Percentiles rank a stretch among this genome's conserved stretches.
Evolutionary conservation across 2,113 vertebrate species (phyloP).

Genomic region (Illadopsis cleaveri): DNA sequence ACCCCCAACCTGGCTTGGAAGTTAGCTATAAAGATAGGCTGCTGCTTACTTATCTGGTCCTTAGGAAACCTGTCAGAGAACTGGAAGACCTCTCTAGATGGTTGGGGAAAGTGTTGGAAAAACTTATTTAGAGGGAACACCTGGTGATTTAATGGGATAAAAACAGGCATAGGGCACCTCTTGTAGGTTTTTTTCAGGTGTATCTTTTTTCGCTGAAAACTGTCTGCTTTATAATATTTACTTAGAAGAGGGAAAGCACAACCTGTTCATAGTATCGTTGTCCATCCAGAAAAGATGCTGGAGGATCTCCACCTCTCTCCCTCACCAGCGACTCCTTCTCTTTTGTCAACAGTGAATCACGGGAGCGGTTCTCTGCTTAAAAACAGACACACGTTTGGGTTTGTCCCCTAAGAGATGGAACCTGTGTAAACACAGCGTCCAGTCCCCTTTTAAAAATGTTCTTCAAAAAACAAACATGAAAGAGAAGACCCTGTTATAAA

Average conservation of each 20-base stretch:
- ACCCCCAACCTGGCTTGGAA: background rate
- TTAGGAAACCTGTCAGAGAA: background rate
- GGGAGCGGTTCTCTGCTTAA: conserved; percentile 13
- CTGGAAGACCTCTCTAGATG: background rate
- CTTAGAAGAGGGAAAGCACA: background rate
- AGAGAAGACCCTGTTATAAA: background rate
- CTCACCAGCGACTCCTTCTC: conserved; percentile 28
- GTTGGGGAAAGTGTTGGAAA: background rate
- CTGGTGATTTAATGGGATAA: background rate
- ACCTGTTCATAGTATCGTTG: conserved; percentile 82
- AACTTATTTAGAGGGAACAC: background rate
- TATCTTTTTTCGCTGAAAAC: background rate
- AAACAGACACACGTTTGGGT: background rate
- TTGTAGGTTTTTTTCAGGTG: background rate
- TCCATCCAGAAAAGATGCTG: conserved; percentile 76
- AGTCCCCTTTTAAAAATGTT: background rate
- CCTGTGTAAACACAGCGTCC: background rate
- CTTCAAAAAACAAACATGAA: background rate
- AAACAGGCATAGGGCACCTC: background rate
- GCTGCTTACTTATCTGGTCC: background rate
- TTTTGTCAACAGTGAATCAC: background rate
- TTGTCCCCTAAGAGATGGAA: background rate
- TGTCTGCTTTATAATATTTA: background rate
- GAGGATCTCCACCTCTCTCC: conserved; percentile 47
- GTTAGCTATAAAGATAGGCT: background rate